These are phyloP conservation scores for Tetranychus cinnabarinus DNA, from an alignment of 1,140 invertebrate genomes.

Conservation along the genomic window DNA sequence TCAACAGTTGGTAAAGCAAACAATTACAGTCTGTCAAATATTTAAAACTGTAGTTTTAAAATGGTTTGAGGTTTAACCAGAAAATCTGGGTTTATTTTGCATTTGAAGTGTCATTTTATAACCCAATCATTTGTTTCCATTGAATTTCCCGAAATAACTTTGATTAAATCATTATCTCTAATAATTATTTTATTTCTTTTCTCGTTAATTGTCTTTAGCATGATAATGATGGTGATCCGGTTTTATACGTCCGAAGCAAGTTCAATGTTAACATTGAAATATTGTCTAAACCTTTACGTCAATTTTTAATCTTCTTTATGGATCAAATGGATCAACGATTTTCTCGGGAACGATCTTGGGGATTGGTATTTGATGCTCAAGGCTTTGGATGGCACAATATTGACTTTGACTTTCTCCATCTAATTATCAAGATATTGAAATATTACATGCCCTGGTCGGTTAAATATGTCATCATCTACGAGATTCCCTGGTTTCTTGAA, in stretches of 20 bases:
- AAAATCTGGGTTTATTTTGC: too few relatives aligned
- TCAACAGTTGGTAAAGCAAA: too few relatives aligned
- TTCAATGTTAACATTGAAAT: background rate
- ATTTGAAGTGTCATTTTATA: too few relatives aligned
- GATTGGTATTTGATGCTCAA: conserved; percentile 2
- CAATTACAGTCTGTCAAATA: too few relatives aligned
- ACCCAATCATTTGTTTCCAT: too few relatives aligned
- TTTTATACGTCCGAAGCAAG: conserved; percentile 3
- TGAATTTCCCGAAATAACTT: too few relatives aligned
- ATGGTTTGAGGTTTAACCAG: too few relatives aligned
- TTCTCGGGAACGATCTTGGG: background rate
- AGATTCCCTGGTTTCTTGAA: conserved; percentile 5
- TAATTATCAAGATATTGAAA: background rate
- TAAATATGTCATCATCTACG: conserved; percentile 4
- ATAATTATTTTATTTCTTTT: too few relatives aligned
- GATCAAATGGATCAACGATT: background rate
- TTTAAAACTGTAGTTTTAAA: too few relatives aligned
- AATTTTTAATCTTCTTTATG: conserved; percentile 3
- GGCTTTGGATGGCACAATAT: conserved; percentile 3
- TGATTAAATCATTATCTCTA: too few relatives aligned
- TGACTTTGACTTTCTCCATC: background rate
- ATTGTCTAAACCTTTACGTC: background rate
- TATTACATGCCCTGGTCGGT: conserved; percentile 3
- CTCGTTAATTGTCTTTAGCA: background rate
- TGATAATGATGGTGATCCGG: background rate